A percentile compares a stretch with the other conserved stretches of the same genome.
phyloP scores from a whole-genome alignment of 2,888 invertebrate species.

The Aelia acuminata region DNA sequence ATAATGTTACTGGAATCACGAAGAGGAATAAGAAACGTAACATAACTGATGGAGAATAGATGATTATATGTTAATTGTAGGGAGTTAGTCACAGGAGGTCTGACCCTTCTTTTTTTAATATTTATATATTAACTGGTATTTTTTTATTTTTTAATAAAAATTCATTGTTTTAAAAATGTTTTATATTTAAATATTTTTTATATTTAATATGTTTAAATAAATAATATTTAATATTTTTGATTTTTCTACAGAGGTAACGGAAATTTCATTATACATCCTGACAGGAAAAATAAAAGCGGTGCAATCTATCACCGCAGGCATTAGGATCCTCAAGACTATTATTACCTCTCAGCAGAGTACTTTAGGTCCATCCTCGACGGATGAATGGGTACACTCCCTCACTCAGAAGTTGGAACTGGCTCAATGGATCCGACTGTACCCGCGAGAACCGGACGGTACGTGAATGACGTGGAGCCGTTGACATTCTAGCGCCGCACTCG shows the following conservation, averaged over 20 bases:
- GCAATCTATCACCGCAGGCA: neutral
- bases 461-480: constrained; percentile 28
- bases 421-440: constrained; percentile 11
- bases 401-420: neutral
- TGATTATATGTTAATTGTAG: neutral
- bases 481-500: constrained; percentile 37
- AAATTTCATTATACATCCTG: no score
- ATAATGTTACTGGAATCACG: neutral
- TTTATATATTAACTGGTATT: no score
- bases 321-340: neutral
- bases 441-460: constrained; percentile 14
- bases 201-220: no score
- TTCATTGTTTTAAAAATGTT: no score
- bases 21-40: neutral
- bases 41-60: neutral
- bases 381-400: neutral
- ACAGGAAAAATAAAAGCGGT: no score
- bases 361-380: neutral
- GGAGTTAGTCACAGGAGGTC: no score
- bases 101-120: no score
- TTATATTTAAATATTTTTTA: no score
- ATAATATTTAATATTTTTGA: no score
- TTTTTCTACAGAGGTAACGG: no score
- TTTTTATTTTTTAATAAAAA: no score
- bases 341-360: neutral